phyloP scores from a whole-genome alignment of 2,888 invertebrate genomes.

The Tuta absoluta region DNA sequence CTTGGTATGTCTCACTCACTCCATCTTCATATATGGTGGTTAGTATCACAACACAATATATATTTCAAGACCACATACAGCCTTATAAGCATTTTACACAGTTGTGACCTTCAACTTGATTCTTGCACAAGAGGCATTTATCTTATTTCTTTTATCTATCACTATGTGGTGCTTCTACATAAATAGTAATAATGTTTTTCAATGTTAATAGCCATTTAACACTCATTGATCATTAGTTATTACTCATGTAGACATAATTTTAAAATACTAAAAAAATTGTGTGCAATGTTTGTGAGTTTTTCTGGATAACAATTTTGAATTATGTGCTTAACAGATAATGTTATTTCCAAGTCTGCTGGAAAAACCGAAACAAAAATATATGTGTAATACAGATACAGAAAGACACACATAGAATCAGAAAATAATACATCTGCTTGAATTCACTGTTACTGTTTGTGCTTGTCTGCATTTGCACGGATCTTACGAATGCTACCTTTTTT shows the following conservation, averaged over 20 bases:
- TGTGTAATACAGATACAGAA: too few relatives aligned
- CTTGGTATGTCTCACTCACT: conserved; percentile 37
- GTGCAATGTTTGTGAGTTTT: too few relatives aligned
- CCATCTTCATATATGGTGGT: conserved; percentile 41
- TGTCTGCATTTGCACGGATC: not conserved
- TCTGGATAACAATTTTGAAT: too few relatives aligned
- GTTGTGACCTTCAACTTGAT: conserved; percentile 46
- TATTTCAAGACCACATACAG: conserved; percentile 44
- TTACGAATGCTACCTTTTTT: not conserved
- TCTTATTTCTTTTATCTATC: too few relatives aligned
- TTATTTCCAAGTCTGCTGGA: too few relatives aligned
- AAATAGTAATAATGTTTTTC: not conserved
- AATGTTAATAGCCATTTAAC: not conserved
- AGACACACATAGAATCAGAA: too few relatives aligned
- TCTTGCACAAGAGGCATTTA: conserved; percentile 36
- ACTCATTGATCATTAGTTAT: too few relatives aligned
- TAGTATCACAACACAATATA: conserved; percentile 52
- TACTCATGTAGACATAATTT: too few relatives aligned
- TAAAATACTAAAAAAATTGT: too few relatives aligned
- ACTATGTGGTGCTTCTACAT: not conserved
- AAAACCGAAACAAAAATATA: too few relatives aligned
- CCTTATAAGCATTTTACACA: conserved; percentile 37
- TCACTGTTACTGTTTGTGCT: not conserved
- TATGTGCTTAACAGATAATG: too few relatives aligned
- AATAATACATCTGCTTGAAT: not conserved